These are phyloP conservation scores for Phthorimaea operculella DNA, from an alignment of 1,140 invertebrate genomes.

Conservation along the genomic window DNA sequence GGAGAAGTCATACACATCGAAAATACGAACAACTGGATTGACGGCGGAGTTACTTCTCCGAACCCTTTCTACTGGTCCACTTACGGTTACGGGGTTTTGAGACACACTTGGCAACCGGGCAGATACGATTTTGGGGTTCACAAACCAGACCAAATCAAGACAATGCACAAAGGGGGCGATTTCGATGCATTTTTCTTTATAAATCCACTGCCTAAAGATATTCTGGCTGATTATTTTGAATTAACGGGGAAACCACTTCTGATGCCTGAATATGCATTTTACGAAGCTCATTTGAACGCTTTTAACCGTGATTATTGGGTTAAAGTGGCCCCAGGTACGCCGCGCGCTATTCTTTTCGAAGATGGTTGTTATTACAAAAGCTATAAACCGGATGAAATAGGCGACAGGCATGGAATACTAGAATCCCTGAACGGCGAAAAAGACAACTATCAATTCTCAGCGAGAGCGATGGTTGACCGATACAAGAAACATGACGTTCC, in stretches of 20 bases:
- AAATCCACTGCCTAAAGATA: slow-evolving; percentile 34
- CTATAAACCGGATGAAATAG: slow-evolving; percentile 44
- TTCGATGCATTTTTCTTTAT: slow-evolving; percentile 55
- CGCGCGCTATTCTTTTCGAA: slow-evolving; percentile 47
- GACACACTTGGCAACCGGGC: slow-evolving; percentile 53
- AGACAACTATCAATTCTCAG: slow-evolving; percentile 60
- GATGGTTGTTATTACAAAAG: slow-evolving; percentile 53
- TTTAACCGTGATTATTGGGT: slow-evolving; percentile 63
- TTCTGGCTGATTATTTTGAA: slow-evolving; percentile 53
- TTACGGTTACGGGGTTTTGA: slow-evolving; percentile 47
- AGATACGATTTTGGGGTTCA: slow-evolving; percentile 46
- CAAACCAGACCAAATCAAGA: slow-evolving; percentile 25
- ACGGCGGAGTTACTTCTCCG: slow-evolving; percentile 52
- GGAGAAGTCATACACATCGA: slow-evolving; percentile 44
- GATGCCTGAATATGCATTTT: slow-evolving; percentile 54
- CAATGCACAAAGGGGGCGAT: slow-evolving; percentile 29
- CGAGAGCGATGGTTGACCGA: slow-evolving; percentile 54
- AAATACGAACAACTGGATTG: slow-evolving; percentile 49
- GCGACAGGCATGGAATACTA: slow-evolving; percentile 41
- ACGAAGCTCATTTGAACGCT: slow-evolving; percentile 55
- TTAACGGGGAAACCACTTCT: slow-evolving; percentile 49
- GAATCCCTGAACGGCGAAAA: slow-evolving; percentile 61
- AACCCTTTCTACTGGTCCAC: slow-evolving; percentile 58
- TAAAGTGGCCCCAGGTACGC: slow-evolving; percentile 26
- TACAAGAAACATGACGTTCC: slow-evolving; percentile 51